Evolutionary conservation across 2,113 vertebrate species (phyloP), one percentile per base, ranked within the genome.

Genomic region (Sander lucioperca): DNA sequence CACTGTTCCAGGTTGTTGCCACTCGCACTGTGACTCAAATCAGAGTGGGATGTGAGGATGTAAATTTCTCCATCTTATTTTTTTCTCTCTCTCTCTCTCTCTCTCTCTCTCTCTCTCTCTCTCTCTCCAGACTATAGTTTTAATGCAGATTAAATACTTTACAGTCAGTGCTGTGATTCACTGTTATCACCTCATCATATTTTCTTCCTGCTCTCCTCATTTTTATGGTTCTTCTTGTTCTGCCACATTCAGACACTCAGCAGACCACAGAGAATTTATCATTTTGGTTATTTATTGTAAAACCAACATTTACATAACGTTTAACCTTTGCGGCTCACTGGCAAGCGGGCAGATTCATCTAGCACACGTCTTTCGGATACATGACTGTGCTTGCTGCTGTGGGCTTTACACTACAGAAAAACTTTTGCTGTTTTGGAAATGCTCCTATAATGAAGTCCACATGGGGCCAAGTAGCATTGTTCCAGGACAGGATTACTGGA

Each of bases 1-100:
- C 18, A 18, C 23, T 25, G 50, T 77, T 90, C 78, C 84, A 76
- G 82, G 48, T 68, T 85, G 77, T 64, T 54, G 76, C 53, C 5
- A 25, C 36, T 74, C 71, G 39, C 16, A 3, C 67, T 18, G 45
- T 79, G 82, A 89, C 68, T 85, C 82, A 80, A 80, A 77, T 21
- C 36, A 53, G 50, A 65, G 84, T 70, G 57, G 76, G 87, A 85
- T 69, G 74, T 83, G 74, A 76, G 71, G 80, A 87, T 87, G 87
- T 73, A 66, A 64, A 87, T 86, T 58, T 80, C 58, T 71, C 62
- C 54, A 54, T 36, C 69, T 68, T 30, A 0, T 74, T 5, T 43
- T 19, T 51, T 36, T 70, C 66, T 30, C 69, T 25, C 25, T 2
- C 25, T 43, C 27, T 54, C 19, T n/a, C 66, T 77, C 51, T 25